Base-by-base conservation (phyloP, 1,140 invertebrate species). In the Leptinotarsa lineolata region DNA sequence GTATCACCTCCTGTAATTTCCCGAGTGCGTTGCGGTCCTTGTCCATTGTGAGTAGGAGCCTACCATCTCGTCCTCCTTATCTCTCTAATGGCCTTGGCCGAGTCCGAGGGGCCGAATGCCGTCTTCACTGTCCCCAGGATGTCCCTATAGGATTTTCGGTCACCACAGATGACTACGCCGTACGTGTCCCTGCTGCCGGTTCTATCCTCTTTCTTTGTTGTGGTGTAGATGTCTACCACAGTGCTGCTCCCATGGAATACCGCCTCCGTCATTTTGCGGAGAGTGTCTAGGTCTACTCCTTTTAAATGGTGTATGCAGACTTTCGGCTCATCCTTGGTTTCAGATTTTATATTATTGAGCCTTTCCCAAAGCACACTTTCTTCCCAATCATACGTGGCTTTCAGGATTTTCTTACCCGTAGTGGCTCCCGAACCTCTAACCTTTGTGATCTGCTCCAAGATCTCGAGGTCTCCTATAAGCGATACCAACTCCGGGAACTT, bases 201-300 rank as follows among this genome's bases (percentile, higher is more conserved):
- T 65, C 58, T 39, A n/a, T 15, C 4, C 15, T 15, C 64, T 20
- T 66, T 66, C 30, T 30, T 12, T 16, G 22, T n/a, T 48, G 68
- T 70, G 20, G 69, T 70, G 18, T 60, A 70, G 58, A 70, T 70
- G 22, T 39, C 45, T 18, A 70, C 58, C 12, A 15, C n/a, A 12
- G 48, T 70, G 15, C 18, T 13, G 13, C 11, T 13, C 4, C 24
- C 59, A 21, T 60, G 54, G 58, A 70, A 70, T 18, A 61, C 60
- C 5, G 58, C 69, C 24, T 70, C 69, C 24, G 39, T 39, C 69
- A 70, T 70, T 61, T 70, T 70, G n/a, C 59, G 18, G n/a, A 70
- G 16, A 13, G n/a, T 24, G n/a, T 69, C 46, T 2, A 54, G 16
- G 21, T 15, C 11, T 39, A 54, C 12, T 46, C 8, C 39, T 46